Evolutionary conservation across 2,888 invertebrate genomes (phyloP).

Genomic region (Ormyrus rosae): DNA sequence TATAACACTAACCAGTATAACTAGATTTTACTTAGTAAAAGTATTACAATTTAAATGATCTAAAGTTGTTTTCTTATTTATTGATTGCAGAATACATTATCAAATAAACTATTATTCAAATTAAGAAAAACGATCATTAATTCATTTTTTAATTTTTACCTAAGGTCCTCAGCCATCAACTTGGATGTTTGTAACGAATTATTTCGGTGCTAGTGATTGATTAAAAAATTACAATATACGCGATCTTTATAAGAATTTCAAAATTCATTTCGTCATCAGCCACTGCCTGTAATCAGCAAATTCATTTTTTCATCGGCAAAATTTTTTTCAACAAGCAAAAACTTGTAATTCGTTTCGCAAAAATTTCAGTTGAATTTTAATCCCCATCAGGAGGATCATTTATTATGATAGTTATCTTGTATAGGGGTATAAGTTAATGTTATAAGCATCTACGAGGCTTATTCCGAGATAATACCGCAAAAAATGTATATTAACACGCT

Average conservation of each 20-base stretch:
- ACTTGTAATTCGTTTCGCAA: slow-evolving; percentile 10
- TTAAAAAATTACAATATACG: slow-evolving; percentile 1
- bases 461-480: neutral
- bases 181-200: neutral
- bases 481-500: neutral
- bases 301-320: neutral
- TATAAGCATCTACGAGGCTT: neutral
- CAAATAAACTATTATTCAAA: too few species aligned
- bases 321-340: neutral
- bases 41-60: too few species aligned
- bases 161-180: neutral
- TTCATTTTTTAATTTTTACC: neutral
- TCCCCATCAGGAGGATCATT: neutral
- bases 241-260: neutral
- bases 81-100: too few species aligned
- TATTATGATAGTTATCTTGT: slow-evolving; percentile 24
- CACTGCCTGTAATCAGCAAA: neutral
- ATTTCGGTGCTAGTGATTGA: neutral
- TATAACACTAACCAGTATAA: too few species aligned
- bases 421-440: slow-evolving; percentile 3
- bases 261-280: neutral
- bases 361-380: too few species aligned
- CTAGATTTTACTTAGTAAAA: too few species aligned
- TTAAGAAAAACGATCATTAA: neutral
- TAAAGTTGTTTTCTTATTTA: too few species aligned